Percentiles rank a stretch among this genome's conserved stretches.
Evolutionary conservation across 2,888 invertebrate genomes (phyloP).

Genomic region (Lepeophtheirus nordmannii): DNA sequence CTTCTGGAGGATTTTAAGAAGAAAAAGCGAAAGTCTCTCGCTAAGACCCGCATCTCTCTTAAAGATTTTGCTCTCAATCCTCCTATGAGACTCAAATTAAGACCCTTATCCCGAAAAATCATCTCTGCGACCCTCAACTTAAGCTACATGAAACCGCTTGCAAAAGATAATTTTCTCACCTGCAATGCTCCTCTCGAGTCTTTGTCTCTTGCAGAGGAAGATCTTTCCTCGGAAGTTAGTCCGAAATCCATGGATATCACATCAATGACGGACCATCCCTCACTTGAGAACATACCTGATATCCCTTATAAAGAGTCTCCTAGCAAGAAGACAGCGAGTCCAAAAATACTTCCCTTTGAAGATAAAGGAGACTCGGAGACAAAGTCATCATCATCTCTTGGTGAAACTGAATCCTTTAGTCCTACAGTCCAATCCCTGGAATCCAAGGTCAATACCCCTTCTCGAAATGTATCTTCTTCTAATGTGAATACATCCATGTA

Average conservation of each 20-base stretch:
- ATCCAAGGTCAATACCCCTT: no score
- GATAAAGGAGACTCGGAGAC: neutral
- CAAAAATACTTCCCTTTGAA: neutral
- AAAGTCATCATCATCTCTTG: no score
- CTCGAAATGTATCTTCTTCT: neutral
- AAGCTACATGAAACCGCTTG: neutral
- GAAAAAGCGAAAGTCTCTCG: neutral
- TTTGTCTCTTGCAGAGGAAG: neutral
- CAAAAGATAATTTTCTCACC: no score
- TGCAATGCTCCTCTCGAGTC: neutral
- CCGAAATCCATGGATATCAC: no score
- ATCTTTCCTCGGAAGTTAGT: neutral
- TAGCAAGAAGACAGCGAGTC: neutral
- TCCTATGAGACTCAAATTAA: slow-evolving; percentile 5
- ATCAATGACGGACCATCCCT: neutral
- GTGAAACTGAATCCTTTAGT: no score
- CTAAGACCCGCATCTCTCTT: slow-evolving; percentile 3
- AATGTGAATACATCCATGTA: neutral
- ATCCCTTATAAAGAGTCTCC: neutral
- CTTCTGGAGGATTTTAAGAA: slow-evolving; percentile 6
- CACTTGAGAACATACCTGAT: neutral
- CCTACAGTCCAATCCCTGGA: no score
- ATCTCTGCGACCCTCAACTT: neutral
- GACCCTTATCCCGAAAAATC: slow-evolving; percentile 4
- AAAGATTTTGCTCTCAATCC: neutral